Evolutionary conservation across 2,888 invertebrate genomes (phyloP).

Genomic region (Folsomia manolachei): DNA sequence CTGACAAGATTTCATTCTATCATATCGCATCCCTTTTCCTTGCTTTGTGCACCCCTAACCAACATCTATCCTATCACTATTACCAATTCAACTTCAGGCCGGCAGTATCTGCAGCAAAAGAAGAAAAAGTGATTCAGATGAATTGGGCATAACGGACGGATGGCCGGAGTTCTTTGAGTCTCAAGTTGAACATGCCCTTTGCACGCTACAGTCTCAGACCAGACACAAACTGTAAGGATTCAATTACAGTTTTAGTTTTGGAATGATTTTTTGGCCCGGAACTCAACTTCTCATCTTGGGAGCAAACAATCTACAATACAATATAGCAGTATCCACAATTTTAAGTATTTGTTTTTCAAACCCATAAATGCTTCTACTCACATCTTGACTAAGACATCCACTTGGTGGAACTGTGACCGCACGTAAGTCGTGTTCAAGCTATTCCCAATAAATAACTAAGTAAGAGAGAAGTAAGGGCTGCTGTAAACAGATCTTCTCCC

Average conservation of each 20-base stretch:
- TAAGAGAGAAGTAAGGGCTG: slow-evolving; percentile 2
- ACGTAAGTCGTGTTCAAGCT: neutral
- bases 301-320: too few relatives aligned
- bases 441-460: neutral
- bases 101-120: neutral
- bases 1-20: too few relatives aligned
- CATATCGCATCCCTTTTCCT: neutral
- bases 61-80: too few relatives aligned
- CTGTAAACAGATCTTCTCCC: slow-evolving; percentile 22
- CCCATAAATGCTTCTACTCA: too few relatives aligned
- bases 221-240: slow-evolving; percentile 12
- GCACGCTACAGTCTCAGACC: neutral
- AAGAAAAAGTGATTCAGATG: neutral
- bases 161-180: neutral
- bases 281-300: too few relatives aligned
- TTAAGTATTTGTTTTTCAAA: too few relatives aligned
- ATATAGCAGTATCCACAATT: too few relatives aligned
- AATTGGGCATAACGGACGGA: slow-evolving; percentile 3
- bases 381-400: too few relatives aligned
- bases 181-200: neutral
- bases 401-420: too few relatives aligned
- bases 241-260: slow-evolving; percentile 16
- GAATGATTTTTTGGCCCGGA: slow-evolving; percentile 17
- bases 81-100: too few relatives aligned
- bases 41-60: neutral